phyloP scores from a whole-genome alignment of 2,888 invertebrate genomes.

The Ctenicera cuprea region DNA sequence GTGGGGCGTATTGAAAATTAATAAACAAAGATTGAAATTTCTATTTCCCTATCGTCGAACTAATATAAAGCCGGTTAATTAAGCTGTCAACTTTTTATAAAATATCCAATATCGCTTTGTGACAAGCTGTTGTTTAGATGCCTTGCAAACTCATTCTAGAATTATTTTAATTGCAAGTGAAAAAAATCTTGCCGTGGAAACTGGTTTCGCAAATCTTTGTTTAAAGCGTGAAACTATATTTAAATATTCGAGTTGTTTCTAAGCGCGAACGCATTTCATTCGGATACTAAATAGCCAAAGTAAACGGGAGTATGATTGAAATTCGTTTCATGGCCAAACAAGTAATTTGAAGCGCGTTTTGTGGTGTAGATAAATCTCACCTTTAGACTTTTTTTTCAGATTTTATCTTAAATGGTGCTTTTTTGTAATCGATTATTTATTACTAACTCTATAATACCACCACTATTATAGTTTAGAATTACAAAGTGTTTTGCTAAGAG shows the following conservation, averaged over 20 bases:
- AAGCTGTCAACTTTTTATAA: constrained; percentile 33
- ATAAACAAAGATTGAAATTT: constrained; percentile 17
- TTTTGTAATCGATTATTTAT: constrained; percentile 4
- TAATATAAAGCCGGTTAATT: constrained; percentile 28
- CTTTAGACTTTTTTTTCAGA: neutral
- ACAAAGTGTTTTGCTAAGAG: neutral
- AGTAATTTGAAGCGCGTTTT: constrained; percentile 25
- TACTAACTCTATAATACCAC: neutral
- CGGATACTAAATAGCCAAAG: neutral
- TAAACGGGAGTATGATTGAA: constrained; percentile 4
- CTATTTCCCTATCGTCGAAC: constrained; percentile 6
- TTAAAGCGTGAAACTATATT: constrained; percentile 2
- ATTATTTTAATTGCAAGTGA: constrained; percentile 27
- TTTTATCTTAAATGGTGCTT: constrained; percentile 14
- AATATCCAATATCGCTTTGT: constrained; percentile 31
- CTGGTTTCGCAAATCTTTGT: constrained; percentile 18
- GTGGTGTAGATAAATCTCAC: constrained; percentile 13
- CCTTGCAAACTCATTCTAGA: constrained; percentile 22
- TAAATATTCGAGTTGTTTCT: neutral
- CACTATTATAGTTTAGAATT: neutral
- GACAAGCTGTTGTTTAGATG: constrained; percentile 35
- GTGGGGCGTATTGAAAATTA: constrained; percentile 8
- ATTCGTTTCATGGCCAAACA: constrained; percentile 31
- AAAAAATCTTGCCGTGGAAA: constrained; percentile 3
- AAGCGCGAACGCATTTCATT: neutral